Conservation (phyloP, 1,140 invertebrate genomes). For the Frieseomelitta varia region DNA sequence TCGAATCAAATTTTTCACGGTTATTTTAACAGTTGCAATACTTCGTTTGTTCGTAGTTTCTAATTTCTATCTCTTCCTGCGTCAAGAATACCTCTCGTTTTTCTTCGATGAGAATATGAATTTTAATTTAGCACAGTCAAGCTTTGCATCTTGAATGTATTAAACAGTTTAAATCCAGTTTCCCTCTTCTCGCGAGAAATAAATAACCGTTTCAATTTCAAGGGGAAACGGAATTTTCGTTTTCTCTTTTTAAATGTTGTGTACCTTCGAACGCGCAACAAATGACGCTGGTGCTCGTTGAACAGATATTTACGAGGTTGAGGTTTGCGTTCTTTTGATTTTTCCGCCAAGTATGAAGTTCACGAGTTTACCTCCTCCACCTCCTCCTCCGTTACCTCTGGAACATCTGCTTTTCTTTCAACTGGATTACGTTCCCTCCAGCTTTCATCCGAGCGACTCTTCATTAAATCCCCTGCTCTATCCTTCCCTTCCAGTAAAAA, state of each 20-base stretch:
- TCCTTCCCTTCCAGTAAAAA: background rate
- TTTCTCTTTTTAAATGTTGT: background rate
- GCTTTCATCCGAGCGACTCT: background rate
- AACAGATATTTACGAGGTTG: background rate
- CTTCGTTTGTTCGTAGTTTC: too few species aligned
- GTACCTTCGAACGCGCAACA: background rate
- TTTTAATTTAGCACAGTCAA: too few species aligned
- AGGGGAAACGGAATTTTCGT: background rate
- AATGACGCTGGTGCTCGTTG: background rate
- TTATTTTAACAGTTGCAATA: too few species aligned
- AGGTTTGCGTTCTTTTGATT: background rate
- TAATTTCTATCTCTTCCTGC: too few species aligned
- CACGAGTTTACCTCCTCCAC: background rate
- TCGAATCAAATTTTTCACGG: too few species aligned
- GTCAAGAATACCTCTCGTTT: too few species aligned
- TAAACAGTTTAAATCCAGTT: background rate
- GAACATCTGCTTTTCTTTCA: background rate
- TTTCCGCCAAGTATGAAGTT: background rate
- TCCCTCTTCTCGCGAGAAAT: background rate
- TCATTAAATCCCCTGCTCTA: background rate
- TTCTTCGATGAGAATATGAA: too few species aligned
- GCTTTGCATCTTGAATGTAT: too few species aligned
- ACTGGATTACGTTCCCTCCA: background rate
- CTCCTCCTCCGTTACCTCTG: too few species aligned
- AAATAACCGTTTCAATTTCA: background rate